These are phyloP conservation scores for Echeneis naucrates DNA, from an alignment of 2,797 vertebrate genomes.

Conservation along the genomic window DNA sequence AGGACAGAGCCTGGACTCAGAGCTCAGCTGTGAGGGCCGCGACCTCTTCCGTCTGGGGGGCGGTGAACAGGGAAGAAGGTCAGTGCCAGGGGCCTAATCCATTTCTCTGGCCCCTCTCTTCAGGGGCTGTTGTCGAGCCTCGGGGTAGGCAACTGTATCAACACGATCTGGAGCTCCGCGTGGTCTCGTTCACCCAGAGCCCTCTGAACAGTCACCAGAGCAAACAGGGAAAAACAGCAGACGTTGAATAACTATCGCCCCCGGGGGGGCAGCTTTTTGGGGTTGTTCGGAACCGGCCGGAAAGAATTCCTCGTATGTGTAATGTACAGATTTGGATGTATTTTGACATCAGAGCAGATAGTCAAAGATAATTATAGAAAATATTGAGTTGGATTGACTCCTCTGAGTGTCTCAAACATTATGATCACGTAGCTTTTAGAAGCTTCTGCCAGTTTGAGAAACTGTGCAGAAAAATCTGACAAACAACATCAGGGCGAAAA, in stretches of 20 bases:
- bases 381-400: neutral
- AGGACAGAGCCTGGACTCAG: conserved; percentile 50
- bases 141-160: conserved; percentile 82
- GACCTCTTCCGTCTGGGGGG: conserved; percentile 44
- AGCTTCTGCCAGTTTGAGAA: neutral
- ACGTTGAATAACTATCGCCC: conserved; percentile 72
- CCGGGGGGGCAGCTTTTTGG: conserved; percentile 47
- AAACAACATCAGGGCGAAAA: neutral
- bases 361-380: conserved; percentile 5
- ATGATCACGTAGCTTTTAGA: neutral
- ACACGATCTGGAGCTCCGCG: conserved; percentile 65
- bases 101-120: conserved; percentile 72
- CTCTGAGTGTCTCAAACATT: neutral
- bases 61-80: conserved; percentile 50
- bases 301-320: conserved; percentile 48
- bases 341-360: conserved; percentile 13
- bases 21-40: conserved; percentile 71
- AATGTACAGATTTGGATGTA: conserved; percentile 13
- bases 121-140: conserved; percentile 79
- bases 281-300: conserved; percentile 48
- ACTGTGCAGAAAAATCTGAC: neutral
- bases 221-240: conserved; percentile 75
- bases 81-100: conserved; percentile 58
- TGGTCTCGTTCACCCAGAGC: conserved; percentile 64
- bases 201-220: conserved; percentile 63